A percentile compares a stretch with the other conserved stretches of the same genome.
Evolutionary conservation across 2,888 invertebrate species (phyloP).

Genomic region (Yponomeuta malinellus): DNA sequence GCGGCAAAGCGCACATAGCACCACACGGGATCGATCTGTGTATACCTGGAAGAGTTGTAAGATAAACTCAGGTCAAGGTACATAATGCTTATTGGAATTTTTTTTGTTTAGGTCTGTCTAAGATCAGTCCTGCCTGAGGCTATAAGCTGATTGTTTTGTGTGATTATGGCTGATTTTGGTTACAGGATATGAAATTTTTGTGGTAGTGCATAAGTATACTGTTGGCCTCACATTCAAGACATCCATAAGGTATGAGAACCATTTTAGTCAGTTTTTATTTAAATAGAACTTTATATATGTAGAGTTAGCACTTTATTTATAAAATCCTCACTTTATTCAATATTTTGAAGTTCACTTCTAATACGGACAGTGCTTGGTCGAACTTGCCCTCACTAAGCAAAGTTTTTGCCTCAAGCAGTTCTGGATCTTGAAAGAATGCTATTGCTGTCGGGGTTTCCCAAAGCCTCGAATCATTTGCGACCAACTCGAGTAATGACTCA

Average conservation of each 20-base stretch:
- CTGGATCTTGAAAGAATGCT: conserved; percentile 79
- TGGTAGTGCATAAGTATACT: too few species aligned
- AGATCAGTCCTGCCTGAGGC: too few species aligned
- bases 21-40: conserved; percentile 81
- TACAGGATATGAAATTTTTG: too few species aligned
- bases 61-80: background rate
- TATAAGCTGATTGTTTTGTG: too few species aligned
- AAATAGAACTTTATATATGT: too few species aligned
- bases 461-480: conserved; percentile 73
- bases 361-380: conserved; percentile 77
- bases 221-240: too few species aligned
- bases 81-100: too few species aligned
- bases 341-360: conserved; percentile 81
- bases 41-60: conserved; percentile 60
- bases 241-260: too few species aligned
- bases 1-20: conserved; percentile 80
- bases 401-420: conserved; percentile 77
- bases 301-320: background rate
- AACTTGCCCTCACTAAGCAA: conserved; percentile 76
- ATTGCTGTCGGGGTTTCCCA: conserved; percentile 75
- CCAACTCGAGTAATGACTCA: conserved; percentile 75
- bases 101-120: too few species aligned
- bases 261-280: too few species aligned
- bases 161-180: too few species aligned
- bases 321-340: conserved; percentile 55